Conservation (phyloP, 2,888 invertebrate species). For the Synergus gifuensis region DNA sequence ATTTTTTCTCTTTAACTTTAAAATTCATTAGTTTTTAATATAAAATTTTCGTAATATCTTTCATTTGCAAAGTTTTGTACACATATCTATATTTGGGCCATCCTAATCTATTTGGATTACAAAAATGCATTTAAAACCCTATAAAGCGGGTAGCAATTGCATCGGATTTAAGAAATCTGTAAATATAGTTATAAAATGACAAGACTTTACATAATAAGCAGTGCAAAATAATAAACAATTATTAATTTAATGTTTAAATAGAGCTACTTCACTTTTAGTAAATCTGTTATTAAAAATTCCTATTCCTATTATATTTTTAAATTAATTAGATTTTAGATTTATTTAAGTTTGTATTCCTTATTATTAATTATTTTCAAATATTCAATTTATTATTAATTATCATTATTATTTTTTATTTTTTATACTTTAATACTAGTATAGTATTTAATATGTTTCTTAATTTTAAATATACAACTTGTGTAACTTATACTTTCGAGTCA, state of each 20-base stretch:
- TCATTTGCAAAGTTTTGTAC: background rate
- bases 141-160: background rate
- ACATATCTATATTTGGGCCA: background rate
- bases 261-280: background rate
- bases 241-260: conserved; percentile 34
- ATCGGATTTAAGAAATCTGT: conserved; percentile 23
- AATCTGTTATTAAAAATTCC: background rate
- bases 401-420: background rate
- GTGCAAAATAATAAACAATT: conserved; percentile 25
- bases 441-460: background rate
- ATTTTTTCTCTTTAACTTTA: background rate
- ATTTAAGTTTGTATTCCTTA: background rate
- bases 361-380: background rate
- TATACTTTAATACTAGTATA: background rate
- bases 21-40: background rate
- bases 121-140: conserved; percentile 26
- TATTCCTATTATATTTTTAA: background rate
- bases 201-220: conserved; percentile 33
- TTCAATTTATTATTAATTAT: background rate
- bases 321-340: background rate
- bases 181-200: conserved; percentile 36
- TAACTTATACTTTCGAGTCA: background rate
- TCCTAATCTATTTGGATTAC: background rate
- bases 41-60: background rate
- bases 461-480: background rate